Evolutionary conservation across 2,888 invertebrate genomes (phyloP).

Genomic region (Zhuqinia jingwanae): DNA sequence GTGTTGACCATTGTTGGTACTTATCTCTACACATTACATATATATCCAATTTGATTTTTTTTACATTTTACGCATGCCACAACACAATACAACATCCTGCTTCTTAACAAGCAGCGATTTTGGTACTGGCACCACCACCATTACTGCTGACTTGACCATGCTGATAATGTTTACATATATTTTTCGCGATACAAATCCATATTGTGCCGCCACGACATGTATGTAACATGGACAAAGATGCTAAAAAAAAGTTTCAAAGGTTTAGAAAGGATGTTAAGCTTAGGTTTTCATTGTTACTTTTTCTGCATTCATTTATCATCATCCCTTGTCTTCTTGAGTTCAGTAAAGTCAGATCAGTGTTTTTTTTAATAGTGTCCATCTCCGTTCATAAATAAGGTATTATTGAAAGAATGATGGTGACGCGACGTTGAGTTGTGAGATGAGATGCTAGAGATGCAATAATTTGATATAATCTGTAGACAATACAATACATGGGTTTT

Average conservation of each 20-base stretch:
- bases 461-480: neutral
- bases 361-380: too few relatives aligned
- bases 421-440: neutral
- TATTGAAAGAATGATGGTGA: too few relatives aligned
- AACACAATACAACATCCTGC: conserved; percentile 26
- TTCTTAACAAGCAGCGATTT: conserved; percentile 9
- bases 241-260: too few relatives aligned
- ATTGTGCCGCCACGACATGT: neutral
- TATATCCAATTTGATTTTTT: neutral
- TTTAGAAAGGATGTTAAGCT: neutral
- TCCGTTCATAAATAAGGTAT: too few relatives aligned
- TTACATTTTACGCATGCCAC: neutral
- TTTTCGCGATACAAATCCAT: neutral
- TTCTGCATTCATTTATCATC: too few relatives aligned
- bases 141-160: neutral
- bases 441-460: neutral
- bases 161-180: neutral
- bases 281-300: too few relatives aligned
- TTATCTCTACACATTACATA: neutral
- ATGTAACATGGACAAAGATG: too few relatives aligned
- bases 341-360: too few relatives aligned
- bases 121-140: neutral
- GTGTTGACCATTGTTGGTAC: conserved; percentile 33
- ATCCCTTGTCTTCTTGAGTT: too few relatives aligned
- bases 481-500: conserved; percentile 22